These are phyloP conservation scores for Danaus chrysippus DNA, from an alignment of 2,888 invertebrate genomes.

Conservation along the genomic window DNA sequence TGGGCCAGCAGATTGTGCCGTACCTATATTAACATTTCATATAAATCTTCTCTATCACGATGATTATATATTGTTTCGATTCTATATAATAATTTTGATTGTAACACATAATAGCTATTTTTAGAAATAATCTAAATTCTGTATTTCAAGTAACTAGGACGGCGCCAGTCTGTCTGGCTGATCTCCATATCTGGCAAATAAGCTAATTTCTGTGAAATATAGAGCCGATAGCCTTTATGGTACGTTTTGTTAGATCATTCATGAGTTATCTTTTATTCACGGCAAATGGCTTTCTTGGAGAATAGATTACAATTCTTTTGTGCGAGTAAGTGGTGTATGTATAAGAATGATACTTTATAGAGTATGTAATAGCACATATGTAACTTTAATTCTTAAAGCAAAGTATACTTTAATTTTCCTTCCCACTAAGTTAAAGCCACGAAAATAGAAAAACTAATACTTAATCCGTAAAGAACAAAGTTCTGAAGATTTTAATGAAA, in stretches of 20 bases:
- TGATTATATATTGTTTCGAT: background rate
- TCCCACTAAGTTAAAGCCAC: too few relatives aligned
- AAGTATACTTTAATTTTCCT: too few relatives aligned
- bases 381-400: too few relatives aligned
- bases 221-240: constrained; percentile 43
- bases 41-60: too few relatives aligned
- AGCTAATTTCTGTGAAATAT: constrained; percentile 63
- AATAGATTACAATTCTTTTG: constrained; percentile 29
- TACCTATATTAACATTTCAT: too few relatives aligned
- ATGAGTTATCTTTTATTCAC: constrained; percentile 35
- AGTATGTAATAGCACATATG: background rate
- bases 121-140: constrained; percentile 42
- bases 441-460: too few relatives aligned
- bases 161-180: constrained; percentile 59
- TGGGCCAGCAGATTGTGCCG: too few relatives aligned
- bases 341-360: background rate
- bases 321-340: constrained; percentile 20
- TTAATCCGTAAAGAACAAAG: too few relatives aligned
- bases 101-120: constrained; percentile 13
- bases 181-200: constrained; percentile 51
- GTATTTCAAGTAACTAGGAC: constrained; percentile 43
- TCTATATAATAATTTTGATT: background rate
- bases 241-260: constrained; percentile 42
- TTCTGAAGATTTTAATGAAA: too few relatives aligned
- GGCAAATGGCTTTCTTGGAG: constrained; percentile 26